Base-by-base conservation (phyloP, 2,113 vertebrate genomes). In the Apistogramma diplotaenia region DNA sequence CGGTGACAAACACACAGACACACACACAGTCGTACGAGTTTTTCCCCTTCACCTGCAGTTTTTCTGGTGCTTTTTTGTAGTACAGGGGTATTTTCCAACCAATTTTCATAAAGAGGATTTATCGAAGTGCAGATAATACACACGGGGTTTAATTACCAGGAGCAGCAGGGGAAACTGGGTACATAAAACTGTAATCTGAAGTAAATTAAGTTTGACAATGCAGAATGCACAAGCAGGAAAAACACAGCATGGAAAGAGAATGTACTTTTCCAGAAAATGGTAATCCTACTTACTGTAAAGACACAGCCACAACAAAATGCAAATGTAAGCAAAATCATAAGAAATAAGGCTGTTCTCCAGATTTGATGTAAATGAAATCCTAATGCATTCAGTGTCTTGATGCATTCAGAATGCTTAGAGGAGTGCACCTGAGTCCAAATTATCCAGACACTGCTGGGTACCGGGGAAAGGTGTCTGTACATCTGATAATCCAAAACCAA, bases 121-220 rank as follows among this genome's bases (percentile, higher is more conserved):
- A 74, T 21, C 4, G 49, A 72, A 35, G 43, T 81, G 46, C 4
- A 59, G 55, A 77, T 79, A 73, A 82, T 57, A 57, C 15, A 1
- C 13, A 65, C 23, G 75, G n/a, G 37, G 21, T 80, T 87, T 88
- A 89, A 89, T 85, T 84, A 89, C 55, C 60, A 75, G 25, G 19
- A 79, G 43, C 59, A 7, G 85, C 58, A 25, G 61, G 79, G 74
- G 77, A 81, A 85, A 60, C 49, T 74, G 62, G 49, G 60, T n/a
- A 72, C 62, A 51, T 74, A 84, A 78, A 54, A 74, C 55, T 51
- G 33, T 85, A 90, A 91, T 89, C 90, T 88, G 57, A 89, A 77
- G 55, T 83, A 85, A 87, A 89, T 86, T 25, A 87, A 59, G 31
- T 81, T 56, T 54, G 70, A 78, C 37, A 80, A 83, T 61, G 51